phyloP scores from a whole-genome alignment of 1,140 invertebrate species.

The Pogonomyrmex californicus region DNA sequence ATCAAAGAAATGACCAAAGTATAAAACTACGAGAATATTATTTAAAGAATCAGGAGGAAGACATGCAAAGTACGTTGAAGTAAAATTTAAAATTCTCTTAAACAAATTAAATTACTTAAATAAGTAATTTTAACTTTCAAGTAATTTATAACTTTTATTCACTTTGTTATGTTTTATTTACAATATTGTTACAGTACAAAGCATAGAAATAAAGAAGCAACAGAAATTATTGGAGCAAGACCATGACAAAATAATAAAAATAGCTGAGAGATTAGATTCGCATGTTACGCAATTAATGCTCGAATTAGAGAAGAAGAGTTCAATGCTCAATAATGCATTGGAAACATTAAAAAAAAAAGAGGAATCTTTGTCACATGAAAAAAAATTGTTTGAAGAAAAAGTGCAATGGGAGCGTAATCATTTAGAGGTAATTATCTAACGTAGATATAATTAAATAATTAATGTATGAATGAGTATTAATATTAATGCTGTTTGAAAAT shows the following conservation, averaged over 20 bases:
- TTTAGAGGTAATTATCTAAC: constrained; percentile 75
- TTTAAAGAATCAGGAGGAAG: constrained; percentile 79
- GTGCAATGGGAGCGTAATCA: constrained; percentile 82
- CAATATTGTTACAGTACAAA: constrained; percentile 74
- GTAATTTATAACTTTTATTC: not conserved
- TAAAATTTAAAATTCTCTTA: constrained; percentile 6
- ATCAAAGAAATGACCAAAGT: constrained; percentile 75
- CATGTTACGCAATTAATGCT: constrained; percentile 71
- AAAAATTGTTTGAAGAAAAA: constrained; percentile 82
- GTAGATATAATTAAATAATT: not conserved
- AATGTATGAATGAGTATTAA: constrained; percentile 18
- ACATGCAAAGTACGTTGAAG: constrained; percentile 78
- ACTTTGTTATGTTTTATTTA: not conserved
- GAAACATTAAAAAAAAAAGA: constrained; percentile 78
- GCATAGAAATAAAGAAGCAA: constrained; percentile 78
- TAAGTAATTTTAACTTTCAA: constrained; percentile 46
- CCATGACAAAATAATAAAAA: constrained; percentile 77
- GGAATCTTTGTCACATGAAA: constrained; percentile 78
- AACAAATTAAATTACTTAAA: not conserved
- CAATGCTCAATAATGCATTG: constrained; percentile 75
- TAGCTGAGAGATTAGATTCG: constrained; percentile 78
- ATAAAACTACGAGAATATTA: constrained; percentile 69
- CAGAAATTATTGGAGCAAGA: constrained; percentile 74
- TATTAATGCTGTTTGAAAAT: constrained; percentile 6
- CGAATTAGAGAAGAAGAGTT: constrained; percentile 80